Base-by-base conservation (phyloP, 2,797 vertebrate genomes). In the Phrynocephalus guinanensis region DNA sequence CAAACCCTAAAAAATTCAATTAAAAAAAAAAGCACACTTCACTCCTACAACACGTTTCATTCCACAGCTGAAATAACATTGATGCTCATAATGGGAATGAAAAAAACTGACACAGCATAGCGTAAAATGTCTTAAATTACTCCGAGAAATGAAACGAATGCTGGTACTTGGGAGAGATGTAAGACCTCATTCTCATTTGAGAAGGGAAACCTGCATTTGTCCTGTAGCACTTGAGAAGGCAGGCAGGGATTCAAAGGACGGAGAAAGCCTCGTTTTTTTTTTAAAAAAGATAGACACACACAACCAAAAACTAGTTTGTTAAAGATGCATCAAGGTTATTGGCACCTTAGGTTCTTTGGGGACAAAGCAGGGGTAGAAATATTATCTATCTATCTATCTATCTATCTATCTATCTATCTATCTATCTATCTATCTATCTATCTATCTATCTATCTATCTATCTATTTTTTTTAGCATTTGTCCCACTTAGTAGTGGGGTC, bases 1-100 rank as follows among this genome's bases (percentile, higher is more conserved):
- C 93, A 92, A 93, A 93, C 24, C 87, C 28, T 52, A 84, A 80
- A 85, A 38, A 88, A 77, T 82, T 92, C 89, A 91, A 82, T 18
- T 56, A 83, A 67, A 90, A 90, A 80, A 80, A 84, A 87, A 0
- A 72, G 70, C 26, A 52, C 77, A 87, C 56, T 86, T 67, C 70
- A 44, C 38, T 82, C 38, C 76, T 70, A 63, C 0, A 16, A 76
- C 82, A 83, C 84, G 72, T 56, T 67, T 11, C 82, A 48, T 76
- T 92, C 81, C 48, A 0, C 10, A 89, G 80, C 85, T 60, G 88
- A 89, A 94, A 83, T 83, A 87, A 86, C 84, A 56, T 13, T 79
- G 52, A 48, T 44, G 78, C 82, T 20, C 20, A 18, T 63, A 63
- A 63, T 63, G 15, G 56, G 56, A 16, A 16, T 60, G 56, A 16